Conservation (phyloP, 1,140 invertebrate species). For the Hylaeus volcanicus region DNA sequence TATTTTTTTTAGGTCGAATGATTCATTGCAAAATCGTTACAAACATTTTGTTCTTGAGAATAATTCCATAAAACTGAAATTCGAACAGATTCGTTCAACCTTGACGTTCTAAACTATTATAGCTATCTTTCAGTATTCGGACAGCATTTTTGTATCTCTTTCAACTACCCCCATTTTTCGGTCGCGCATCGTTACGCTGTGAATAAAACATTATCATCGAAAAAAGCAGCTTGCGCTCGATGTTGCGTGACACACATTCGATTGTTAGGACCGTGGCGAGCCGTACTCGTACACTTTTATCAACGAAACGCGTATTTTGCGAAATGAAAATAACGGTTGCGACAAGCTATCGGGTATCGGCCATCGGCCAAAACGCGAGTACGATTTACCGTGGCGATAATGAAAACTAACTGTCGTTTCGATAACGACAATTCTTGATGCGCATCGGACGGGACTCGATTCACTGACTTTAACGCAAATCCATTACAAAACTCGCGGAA, state of each 20-base stretch:
- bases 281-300: not conserved
- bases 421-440: constrained; percentile 27
- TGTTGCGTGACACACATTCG: not conserved
- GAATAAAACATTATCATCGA: not conserved
- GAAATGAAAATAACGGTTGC: constrained; percentile 32
- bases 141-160: not conserved
- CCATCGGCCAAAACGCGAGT: constrained; percentile 19
- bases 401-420: constrained; percentile 26
- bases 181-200: not conserved
- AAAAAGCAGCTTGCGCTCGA: not conserved
- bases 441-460: not conserved
- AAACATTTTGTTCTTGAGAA: too few species aligned
- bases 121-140: too few species aligned
- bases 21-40: too few species aligned
- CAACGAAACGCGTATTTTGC: not conserved
- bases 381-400: constrained; percentile 38
- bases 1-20: too few species aligned
- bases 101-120: too few species aligned
- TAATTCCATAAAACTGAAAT: too few species aligned
- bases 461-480: constrained; percentile 9
- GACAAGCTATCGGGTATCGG: constrained; percentile 19
- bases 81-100: too few species aligned
- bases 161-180: not conserved
- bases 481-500: constrained; percentile 1
- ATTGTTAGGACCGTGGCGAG: not conserved